phyloP scores from a whole-genome alignment of 1,140 invertebrate species.

The Vanessa atalanta region DNA sequence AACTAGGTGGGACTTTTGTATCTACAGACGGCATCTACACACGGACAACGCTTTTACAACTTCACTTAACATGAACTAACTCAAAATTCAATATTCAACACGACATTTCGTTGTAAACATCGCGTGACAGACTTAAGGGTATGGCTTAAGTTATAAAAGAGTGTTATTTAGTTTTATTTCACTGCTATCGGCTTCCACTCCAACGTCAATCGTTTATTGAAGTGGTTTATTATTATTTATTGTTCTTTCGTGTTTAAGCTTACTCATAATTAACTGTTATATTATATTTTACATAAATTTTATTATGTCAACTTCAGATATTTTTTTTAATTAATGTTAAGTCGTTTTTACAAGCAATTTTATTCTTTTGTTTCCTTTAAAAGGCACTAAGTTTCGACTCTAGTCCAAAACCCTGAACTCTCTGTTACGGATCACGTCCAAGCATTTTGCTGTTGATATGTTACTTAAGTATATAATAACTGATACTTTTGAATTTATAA shows the following conservation, averaged over 20 bases:
- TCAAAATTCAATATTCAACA: conserved; percentile 73
- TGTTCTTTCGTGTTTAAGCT: not conserved
- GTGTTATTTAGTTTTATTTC: conserved; percentile 9
- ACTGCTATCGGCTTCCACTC: not conserved
- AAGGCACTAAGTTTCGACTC: no score
- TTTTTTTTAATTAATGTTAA: no score
- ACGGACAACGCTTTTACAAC: conserved; percentile 46
- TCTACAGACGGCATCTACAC: conserved; percentile 34
- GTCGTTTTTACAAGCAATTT: no score
- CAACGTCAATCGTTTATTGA: conserved; percentile 1
- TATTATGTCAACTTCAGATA: no score
- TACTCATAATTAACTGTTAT: not conserved
- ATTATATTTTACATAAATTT: not conserved
- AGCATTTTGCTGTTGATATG: no score
- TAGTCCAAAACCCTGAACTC: no score
- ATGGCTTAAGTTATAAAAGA: conserved; percentile 43
- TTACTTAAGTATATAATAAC: no score
- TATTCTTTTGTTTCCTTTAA: no score
- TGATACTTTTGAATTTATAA: no score
- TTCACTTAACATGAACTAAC: conserved; percentile 58
- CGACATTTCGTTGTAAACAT: conserved; percentile 70
- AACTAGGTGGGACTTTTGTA: conserved; percentile 9
- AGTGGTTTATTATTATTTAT: not conserved
- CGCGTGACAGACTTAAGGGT: conserved; percentile 53
- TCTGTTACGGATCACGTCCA: no score